A percentile compares a stretch with the other conserved stretches of the same genome.
These are phyloP conservation scores for Poeciliopsis infans DNA, from an alignment of 2,797 vertebrate species.

Conservation along the genomic window DNA sequence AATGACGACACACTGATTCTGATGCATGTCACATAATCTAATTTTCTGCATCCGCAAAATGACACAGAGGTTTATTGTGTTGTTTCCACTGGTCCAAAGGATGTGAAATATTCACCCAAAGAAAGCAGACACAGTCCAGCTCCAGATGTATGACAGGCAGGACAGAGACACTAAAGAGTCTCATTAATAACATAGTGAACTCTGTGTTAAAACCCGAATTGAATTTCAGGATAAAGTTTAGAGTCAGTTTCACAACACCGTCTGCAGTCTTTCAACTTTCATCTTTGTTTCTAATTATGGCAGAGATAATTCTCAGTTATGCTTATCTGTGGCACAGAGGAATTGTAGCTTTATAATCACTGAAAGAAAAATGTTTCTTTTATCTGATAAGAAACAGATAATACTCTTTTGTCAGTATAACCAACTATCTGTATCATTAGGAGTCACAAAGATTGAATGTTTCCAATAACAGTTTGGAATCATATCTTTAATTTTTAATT, in stretches of 20 bases:
- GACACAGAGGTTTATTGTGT: not conserved
- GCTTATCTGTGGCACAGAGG: not conserved
- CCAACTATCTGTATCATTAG: not conserved
- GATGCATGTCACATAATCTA: constrained; percentile 4
- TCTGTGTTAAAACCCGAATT: not conserved
- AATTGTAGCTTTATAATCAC: not conserved
- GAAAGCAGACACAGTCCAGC: not conserved
- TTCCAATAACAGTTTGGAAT: not conserved
- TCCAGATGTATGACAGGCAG: not conserved
- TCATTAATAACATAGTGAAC: not conserved
- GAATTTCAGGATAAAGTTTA: not conserved
- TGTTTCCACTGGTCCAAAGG: not conserved
- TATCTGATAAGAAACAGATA: not conserved
- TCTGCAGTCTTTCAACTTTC: not conserved
- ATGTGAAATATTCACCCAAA: not conserved
- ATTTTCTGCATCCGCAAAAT: not conserved
- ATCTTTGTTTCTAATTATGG: not conserved
- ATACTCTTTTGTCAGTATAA: not conserved
- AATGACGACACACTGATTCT: not conserved
- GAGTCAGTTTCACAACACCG: not conserved
- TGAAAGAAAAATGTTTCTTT: not conserved
- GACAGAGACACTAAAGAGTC: not conserved
- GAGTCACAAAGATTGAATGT: not conserved
- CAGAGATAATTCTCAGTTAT: not conserved
- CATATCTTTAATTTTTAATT: not conserved